These are phyloP conservation scores for Mellilla xanthometata DNA, from an alignment of 2,888 invertebrate species.

Conservation along the genomic window DNA sequence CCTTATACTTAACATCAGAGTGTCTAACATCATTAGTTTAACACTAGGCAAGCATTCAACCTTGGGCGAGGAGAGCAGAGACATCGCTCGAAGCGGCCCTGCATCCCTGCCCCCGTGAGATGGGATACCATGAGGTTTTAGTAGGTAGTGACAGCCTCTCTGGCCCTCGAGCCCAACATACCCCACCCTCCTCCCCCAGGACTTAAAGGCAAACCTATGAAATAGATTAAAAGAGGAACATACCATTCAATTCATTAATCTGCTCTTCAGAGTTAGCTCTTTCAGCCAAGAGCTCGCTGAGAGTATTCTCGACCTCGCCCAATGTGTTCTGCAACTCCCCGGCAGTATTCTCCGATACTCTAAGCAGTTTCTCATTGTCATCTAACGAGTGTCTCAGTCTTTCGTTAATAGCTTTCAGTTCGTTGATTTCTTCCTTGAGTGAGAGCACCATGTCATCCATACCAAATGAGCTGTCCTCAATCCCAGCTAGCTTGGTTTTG, in stretches of 20 bases:
- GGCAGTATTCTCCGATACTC: slow-evolving; percentile 90
- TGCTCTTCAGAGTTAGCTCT: slow-evolving; percentile 75
- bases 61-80: too few species aligned
- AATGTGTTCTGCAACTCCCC: slow-evolving; percentile 91
- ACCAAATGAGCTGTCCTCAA: slow-evolving; percentile 87
- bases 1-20: too few species aligned
- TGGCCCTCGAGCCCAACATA: too few species aligned
- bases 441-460: slow-evolving; percentile 88
- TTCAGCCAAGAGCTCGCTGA: slow-evolving; percentile 78
- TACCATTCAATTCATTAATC: slow-evolving; percentile 75
- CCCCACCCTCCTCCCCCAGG: too few species aligned
- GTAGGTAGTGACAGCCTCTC: too few species aligned
- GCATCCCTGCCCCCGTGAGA: too few species aligned
- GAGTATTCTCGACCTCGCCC: slow-evolving; percentile 88
- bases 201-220: too few species aligned
- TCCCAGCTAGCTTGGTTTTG: slow-evolving; percentile 82
- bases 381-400: slow-evolving; percentile 85
- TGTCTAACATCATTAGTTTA: too few species aligned
- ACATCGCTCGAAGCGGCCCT: too few species aligned
- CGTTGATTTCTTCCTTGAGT: slow-evolving; percentile 85
- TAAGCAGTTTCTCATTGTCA: slow-evolving; percentile 81
- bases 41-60: too few species aligned
- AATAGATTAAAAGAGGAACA: too few species aligned
- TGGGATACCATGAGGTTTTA: too few species aligned
- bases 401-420: slow-evolving; percentile 80